A percentile compares a stretch with the other conserved stretches of the same genome.
Conservation (phyloP, 2,888 invertebrate genomes). For the Aphidoletes aphidimyza region DNA sequence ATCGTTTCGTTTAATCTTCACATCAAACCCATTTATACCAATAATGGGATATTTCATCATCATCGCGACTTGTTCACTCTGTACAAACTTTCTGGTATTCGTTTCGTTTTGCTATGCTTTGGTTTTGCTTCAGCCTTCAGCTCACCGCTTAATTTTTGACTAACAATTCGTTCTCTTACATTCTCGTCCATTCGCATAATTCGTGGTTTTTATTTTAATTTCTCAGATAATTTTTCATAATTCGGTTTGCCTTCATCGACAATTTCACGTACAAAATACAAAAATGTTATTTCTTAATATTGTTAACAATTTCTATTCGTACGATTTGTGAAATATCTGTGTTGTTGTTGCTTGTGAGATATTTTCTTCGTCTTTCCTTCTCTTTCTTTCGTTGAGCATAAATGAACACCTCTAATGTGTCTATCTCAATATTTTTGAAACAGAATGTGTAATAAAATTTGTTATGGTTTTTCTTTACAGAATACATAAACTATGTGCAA, state of each 20-base stretch:
- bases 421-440: background rate
- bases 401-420: background rate
- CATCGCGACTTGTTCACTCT: background rate
- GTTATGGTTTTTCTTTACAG: background rate
- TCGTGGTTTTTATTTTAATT: background rate
- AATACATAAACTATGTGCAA: background rate
- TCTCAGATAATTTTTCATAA: conserved; percentile 9
- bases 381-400: background rate
- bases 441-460: background rate
- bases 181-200: background rate
- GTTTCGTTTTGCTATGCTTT: background rate
- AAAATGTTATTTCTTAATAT: background rate
- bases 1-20: background rate
- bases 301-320: no score
- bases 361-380: background rate
- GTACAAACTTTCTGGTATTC: no score
- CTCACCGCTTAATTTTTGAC: background rate
- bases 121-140: background rate
- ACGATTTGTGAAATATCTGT: background rate
- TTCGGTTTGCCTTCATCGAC: background rate
- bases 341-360: background rate
- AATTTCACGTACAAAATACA: background rate
- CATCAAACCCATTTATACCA: background rate
- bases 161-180: background rate
- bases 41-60: conserved; percentile 2